Conservation (phyloP, 2,888 invertebrate species). For the Sinhomidia bicolor region DNA sequence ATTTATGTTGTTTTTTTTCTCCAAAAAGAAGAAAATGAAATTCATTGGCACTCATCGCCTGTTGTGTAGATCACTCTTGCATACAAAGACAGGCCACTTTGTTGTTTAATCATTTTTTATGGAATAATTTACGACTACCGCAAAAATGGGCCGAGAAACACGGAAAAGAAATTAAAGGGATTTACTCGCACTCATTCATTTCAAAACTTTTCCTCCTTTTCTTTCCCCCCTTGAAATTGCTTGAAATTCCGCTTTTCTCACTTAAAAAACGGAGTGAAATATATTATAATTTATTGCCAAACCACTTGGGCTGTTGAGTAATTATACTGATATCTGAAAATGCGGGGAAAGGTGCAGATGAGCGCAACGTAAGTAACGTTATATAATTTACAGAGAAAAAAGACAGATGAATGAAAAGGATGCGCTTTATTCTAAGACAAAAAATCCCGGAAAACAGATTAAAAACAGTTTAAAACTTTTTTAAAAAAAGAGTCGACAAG, state of each 20-base stretch:
- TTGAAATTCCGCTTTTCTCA: conserved; percentile 39
- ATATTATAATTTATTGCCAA: conserved; percentile 60
- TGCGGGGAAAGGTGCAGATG: not conserved
- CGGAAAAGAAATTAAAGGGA: conserved; percentile 80
- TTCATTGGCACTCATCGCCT: not conserved
- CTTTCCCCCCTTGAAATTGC: conserved; percentile 46
- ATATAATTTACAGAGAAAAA: not conserved
- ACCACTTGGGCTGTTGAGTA: conserved; percentile 65
- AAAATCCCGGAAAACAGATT: conserved; percentile 32
- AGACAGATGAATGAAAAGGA: conserved; percentile 26
- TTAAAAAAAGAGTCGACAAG: not conserved
- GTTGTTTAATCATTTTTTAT: conserved; percentile 40
- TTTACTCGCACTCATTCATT: conserved; percentile 74
- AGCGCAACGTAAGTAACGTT: too few relatives aligned
- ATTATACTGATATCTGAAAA: conserved; percentile 49
- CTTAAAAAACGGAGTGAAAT: conserved; percentile 40
- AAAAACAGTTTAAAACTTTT: not conserved
- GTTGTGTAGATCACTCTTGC: conserved; percentile 47
- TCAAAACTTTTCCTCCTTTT: conserved; percentile 72
- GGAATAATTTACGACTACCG: conserved; percentile 76
- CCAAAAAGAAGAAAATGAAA: not conserved
- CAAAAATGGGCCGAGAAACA: conserved; percentile 78
- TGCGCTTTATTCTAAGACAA: not conserved
- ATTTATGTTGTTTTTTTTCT: not conserved
- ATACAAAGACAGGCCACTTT: conserved; percentile 39